These are phyloP conservation scores for Biston stratarius DNA, from an alignment of 2,888 invertebrate genomes.

Conservation along the genomic window DNA sequence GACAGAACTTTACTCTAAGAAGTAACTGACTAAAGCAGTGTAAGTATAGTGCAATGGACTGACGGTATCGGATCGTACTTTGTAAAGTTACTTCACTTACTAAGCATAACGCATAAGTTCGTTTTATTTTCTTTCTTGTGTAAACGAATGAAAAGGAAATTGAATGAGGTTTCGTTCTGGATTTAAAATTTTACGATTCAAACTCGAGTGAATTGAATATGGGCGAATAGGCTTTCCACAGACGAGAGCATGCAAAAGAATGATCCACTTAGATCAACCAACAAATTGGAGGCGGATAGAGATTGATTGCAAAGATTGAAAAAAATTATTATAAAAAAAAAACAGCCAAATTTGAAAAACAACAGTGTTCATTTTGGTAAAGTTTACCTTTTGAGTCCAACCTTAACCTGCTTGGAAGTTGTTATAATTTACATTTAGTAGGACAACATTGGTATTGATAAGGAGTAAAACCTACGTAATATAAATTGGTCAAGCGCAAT, in stretches of 20 bases:
- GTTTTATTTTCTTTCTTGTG: slow-evolving; percentile 46
- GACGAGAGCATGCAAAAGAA: not conserved
- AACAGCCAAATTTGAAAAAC: no score
- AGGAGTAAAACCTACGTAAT: no score
- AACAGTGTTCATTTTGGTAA: no score
- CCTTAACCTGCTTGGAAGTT: no score
- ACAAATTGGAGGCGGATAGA: not conserved
- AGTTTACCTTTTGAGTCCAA: no score
- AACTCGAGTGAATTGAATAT: slow-evolving; percentile 43
- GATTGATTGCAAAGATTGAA: not conserved
- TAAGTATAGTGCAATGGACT: not conserved
- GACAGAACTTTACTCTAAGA: no score
- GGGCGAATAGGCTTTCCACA: slow-evolving; percentile 4
- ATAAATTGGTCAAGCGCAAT: no score
- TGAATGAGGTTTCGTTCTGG: slow-evolving; percentile 45
- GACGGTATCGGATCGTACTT: slow-evolving; percentile 33
- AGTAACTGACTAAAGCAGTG: no score
- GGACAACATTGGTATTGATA: no score
- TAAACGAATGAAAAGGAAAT: slow-evolving; percentile 49
- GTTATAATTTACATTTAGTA: not conserved
- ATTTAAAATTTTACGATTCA: slow-evolving; percentile 47
- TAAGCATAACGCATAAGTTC: slow-evolving; percentile 42
- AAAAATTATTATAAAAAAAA: not conserved
- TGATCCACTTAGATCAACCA: not conserved
- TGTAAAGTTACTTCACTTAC: slow-evolving; percentile 35